These are phyloP conservation scores for Drosophila ogumai DNA, from an alignment of 1,140 invertebrate species.

Conservation along the genomic window DNA sequence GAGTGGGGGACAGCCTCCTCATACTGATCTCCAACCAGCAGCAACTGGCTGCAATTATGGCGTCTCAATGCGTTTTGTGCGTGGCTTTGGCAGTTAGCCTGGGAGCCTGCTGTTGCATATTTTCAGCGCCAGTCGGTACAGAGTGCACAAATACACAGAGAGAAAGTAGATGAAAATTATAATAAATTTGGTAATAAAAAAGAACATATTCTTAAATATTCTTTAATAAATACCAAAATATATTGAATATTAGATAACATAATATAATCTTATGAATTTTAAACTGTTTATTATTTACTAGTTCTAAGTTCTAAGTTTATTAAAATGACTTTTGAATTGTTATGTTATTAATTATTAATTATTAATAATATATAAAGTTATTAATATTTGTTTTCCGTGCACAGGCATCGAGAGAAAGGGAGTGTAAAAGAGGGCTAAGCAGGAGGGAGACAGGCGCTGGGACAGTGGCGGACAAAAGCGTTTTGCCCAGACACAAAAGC, in stretches of 20 bases:
- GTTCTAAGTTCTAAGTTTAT: too few relatives aligned
- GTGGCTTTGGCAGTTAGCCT: slow-evolving; percentile 75
- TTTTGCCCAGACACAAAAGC: slow-evolving; percentile 78
- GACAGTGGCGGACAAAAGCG: slow-evolving; percentile 60
- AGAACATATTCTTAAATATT: too few relatives aligned
- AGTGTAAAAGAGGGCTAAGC: not conserved
- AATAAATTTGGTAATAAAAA: not conserved
- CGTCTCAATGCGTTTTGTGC: slow-evolving; percentile 80
- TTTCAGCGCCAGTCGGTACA: slow-evolving; percentile 40
- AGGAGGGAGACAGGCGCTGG: slow-evolving; percentile 6
- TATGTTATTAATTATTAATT: too few relatives aligned
- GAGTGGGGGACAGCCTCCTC: not conserved
- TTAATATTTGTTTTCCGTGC: not conserved
- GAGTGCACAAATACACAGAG: slow-evolving; percentile 16
- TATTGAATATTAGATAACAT: too few relatives aligned
- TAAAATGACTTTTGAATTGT: too few relatives aligned
- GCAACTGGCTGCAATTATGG: slow-evolving; percentile 79
- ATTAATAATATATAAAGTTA: too few relatives aligned
- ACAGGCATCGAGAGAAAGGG: too few relatives aligned
- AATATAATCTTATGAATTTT: too few relatives aligned
- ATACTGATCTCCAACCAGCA: slow-evolving; percentile 17
- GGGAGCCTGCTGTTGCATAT: slow-evolving; percentile 67
- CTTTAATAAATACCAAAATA: too few relatives aligned
- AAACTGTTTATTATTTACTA: too few relatives aligned
- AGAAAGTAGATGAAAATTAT: not conserved